Percentiles rank a stretch among this genome's conserved stretches.
These are phyloP conservation scores for Pherbina coryleti DNA, from an alignment of 2,888 invertebrate species.

Conservation along the genomic window DNA sequence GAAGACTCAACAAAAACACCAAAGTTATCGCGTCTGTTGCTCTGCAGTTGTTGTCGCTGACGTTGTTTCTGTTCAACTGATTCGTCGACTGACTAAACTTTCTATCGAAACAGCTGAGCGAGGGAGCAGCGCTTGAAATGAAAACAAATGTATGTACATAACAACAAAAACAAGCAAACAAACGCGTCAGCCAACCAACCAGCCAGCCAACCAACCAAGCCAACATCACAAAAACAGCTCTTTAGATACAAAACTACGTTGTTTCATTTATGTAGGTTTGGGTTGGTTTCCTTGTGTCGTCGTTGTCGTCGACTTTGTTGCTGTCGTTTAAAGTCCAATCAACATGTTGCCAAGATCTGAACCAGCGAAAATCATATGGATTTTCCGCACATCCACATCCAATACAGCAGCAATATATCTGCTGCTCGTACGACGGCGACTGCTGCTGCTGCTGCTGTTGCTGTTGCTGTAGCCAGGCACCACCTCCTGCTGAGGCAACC, in stretches of 20 bases:
- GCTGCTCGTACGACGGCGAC: neutral
- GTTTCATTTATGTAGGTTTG: constrained; percentile 24
- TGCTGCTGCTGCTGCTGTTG: neutral
- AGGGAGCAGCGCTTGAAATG: constrained; percentile 32
- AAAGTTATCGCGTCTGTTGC: constrained; percentile 1
- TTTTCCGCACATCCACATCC: constrained; percentile 33
- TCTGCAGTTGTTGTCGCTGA: constrained; percentile 41
- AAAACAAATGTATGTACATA: neutral
- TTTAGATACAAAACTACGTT: constrained; percentile 31
- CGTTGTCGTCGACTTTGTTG: neutral
- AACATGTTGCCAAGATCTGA: constrained; percentile 48
- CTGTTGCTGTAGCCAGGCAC: constrained; percentile 41
- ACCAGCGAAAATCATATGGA: constrained; percentile 48
- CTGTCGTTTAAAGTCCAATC: constrained; percentile 33
- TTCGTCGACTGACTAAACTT: constrained; percentile 47
- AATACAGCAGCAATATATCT: neutral
- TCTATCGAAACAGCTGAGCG: constrained; percentile 54
- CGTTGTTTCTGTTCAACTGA: constrained; percentile 46
- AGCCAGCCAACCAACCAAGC: constrained; percentile 11
- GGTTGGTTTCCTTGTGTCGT: neutral
- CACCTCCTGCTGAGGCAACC: constrained; percentile 3
- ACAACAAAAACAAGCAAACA: neutral
- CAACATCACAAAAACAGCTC: neutral
- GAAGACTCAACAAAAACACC: constrained; percentile 18
- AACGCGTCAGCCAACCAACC: neutral